These are phyloP conservation scores for Drosophila borealis DNA, from an alignment of 2,888 invertebrate species.

Conservation along the genomic window DNA sequence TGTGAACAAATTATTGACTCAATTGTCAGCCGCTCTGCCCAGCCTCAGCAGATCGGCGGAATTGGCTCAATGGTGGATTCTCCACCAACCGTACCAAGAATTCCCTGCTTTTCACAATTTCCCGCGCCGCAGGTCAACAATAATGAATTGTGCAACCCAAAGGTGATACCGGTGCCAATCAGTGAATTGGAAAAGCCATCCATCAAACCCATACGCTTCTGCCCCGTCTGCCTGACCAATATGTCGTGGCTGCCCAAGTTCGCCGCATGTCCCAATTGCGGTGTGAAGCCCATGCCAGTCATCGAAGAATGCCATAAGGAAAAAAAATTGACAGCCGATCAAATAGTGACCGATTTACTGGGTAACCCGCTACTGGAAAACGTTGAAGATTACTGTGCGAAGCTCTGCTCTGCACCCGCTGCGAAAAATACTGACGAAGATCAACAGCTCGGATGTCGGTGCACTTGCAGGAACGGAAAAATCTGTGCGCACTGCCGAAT, in stretches of 20 bases:
- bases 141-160: conserved; percentile 3
- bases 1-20: conserved; percentile 53
- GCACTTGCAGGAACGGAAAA: conserved; percentile 76
- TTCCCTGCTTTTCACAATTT: conserved; percentile 21
- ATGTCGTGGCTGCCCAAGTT: conserved; percentile 84
- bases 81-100: not conserved
- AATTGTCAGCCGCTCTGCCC: conserved; percentile 23
- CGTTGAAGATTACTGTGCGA: conserved; percentile 24
- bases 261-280: conserved; percentile 83
- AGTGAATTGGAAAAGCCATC: conserved; percentile 14
- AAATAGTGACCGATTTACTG: conserved; percentile 75
- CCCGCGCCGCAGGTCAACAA: not conserved
- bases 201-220: conserved; percentile 62
- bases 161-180: conserved; percentile 23
- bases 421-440: conserved; percentile 1
- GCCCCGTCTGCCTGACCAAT: conserved; percentile 81
- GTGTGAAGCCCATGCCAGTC: conserved; percentile 77
- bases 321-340: conserved; percentile 76
- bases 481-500: conserved; percentile 81
- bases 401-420: conserved; percentile 27
- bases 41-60: not conserved
- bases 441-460: conserved; percentile 54
- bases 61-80: not conserved
- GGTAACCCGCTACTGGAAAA: conserved; percentile 38
- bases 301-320: conserved; percentile 67